phyloP scores from a whole-genome alignment of 2,113 vertebrate genomes.

The Atlantisia rogersi region DNA sequence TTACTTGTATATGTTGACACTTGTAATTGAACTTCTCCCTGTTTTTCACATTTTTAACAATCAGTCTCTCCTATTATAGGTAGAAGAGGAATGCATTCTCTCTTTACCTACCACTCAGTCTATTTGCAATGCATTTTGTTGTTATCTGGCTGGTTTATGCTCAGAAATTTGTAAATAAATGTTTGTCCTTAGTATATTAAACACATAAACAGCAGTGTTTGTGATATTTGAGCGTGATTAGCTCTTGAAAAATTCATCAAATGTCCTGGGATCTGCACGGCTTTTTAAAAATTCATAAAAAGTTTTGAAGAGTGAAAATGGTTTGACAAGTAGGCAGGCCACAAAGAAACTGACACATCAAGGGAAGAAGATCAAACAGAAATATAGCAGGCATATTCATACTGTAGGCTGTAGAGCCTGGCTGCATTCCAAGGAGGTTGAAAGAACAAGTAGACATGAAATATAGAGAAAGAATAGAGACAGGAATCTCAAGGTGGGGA shows the following conservation, averaged over 20 bases:
- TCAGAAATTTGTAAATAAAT: conserved; percentile 65
- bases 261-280: conserved; percentile 56
- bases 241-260: conserved; percentile 73
- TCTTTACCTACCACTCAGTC: neutral
- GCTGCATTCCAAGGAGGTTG: conserved; percentile 72
- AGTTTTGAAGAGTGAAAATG: conserved; percentile 78
- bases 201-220: conserved; percentile 45
- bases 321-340: conserved; percentile 77
- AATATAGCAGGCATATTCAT: conserved; percentile 69
- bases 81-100: neutral
- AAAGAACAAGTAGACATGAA: conserved; percentile 77
- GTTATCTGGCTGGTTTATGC: neutral
- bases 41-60: neutral
- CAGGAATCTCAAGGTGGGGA: conserved; percentile 69
- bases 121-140: conserved; percentile 37
- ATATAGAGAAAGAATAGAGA: conserved; percentile 74
- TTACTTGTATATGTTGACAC: neutral
- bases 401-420: conserved; percentile 59
- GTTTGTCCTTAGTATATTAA: conserved; percentile 65
- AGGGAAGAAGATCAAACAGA: conserved; percentile 79
- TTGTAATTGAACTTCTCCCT: neutral
- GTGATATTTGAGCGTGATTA: conserved; percentile 66
- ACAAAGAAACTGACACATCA: conserved; percentile 79
- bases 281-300: conserved; percentile 77
- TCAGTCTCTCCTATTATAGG: neutral